phyloP scores from a whole-genome alignment of 2,797 vertebrate species.

The Numenius phaeopus region DNA sequence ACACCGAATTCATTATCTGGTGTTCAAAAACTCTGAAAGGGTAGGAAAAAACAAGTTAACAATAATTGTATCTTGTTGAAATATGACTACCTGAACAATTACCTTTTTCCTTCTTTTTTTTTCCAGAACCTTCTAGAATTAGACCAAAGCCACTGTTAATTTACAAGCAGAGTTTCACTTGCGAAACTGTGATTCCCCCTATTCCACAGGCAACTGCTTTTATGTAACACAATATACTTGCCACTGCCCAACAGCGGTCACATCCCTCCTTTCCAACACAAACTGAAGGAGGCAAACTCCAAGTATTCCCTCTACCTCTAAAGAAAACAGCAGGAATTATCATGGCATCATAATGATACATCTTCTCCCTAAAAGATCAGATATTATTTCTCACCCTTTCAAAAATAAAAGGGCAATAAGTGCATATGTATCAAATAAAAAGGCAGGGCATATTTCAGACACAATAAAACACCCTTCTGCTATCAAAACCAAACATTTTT shows the following conservation, averaged over 20 bases:
- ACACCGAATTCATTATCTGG: not conserved
- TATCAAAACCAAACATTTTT: not conserved
- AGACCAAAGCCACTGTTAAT: not conserved
- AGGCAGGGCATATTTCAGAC: not conserved
- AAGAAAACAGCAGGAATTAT: not conserved
- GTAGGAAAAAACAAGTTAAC: not conserved
- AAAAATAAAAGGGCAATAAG: not conserved
- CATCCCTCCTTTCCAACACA: not conserved
- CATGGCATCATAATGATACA: not conserved
- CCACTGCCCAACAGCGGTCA: not conserved
- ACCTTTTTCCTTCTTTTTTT: not conserved
- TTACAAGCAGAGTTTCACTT: not conserved
- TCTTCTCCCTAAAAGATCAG: not conserved
- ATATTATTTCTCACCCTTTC: not conserved
- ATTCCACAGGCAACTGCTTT: not conserved
- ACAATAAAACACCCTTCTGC: not conserved
- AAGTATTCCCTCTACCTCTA: not conserved
- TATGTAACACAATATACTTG: not conserved
- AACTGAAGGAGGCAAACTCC: not conserved
- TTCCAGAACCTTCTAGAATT: not conserved
- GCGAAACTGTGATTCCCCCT: not conserved
- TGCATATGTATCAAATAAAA: not conserved
- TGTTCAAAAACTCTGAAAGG: not conserved
- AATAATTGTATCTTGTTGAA: not conserved
- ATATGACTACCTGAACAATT: not conserved